Base-by-base conservation (phyloP, 2,888 invertebrate genomes). In the Eupithecia tripunctaria region DNA sequence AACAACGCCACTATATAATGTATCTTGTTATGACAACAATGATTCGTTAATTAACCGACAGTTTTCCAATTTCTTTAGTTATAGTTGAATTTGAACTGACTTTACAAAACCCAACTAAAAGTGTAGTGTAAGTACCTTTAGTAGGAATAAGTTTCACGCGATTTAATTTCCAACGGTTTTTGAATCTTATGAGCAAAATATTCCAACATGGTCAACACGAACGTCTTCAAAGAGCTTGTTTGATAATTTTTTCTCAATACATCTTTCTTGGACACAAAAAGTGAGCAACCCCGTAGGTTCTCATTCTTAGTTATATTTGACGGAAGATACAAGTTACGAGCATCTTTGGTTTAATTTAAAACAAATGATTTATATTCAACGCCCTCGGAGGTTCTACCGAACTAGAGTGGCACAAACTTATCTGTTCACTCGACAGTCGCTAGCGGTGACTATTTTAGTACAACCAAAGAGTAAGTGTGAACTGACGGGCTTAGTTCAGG, bases 301-400 rank as follows among this genome's bases (percentile, higher is more conserved):
- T 36, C 10, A 1, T 36, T 36, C 36, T 4, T 32, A 32, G 0
- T 6, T 32, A 36, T n/a, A 47, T 47, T 47, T 7, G 47, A 47
- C 5, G 47, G n/a, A 47, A 47, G 47, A 47, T n/a, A 43, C 43
- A 43, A 74, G 59, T 47, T 67, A 70, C 70, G 67, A 74, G 74
- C 70, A 62, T 67, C 60, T 15, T 64, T 67, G 60, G 68, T 69
- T 72, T 68, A 75, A 75, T 75, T 72, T 72, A 75, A 75, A 72
- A 70, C 70, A 68, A 72, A 67, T 72, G 75, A 75, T 70, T 73
- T 76, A 70, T 76, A 67, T 71, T 74, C 70, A 59, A 74, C 70
- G 76, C 75, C 75, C 71, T 68, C 70, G 73, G 63, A 69, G 73
- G 29, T 60, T 63, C n/a, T 32, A 63, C 62, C 29, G 36, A 63